A percentile compares a stretch with the other conserved stretches of the same genome.
phyloP scores from a whole-genome alignment of 2,888 invertebrate genomes.

The Ophioninae sp. region DNA sequence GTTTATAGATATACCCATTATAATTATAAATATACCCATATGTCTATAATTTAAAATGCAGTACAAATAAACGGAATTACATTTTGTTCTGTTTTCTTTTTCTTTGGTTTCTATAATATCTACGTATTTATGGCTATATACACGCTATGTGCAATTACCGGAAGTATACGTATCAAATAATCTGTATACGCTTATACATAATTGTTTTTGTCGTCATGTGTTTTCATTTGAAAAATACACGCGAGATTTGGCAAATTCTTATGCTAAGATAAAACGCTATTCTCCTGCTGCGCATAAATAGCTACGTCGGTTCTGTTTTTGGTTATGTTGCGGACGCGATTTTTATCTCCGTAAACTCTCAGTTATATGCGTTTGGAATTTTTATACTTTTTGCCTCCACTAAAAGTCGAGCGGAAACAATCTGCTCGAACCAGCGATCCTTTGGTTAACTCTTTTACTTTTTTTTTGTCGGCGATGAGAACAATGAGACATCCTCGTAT shows the following conservation, averaged over 20 bases:
- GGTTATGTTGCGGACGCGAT: conserved; percentile 48
- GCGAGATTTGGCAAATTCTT: conserved; percentile 46
- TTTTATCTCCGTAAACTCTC: neutral
- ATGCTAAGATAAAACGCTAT: conserved; percentile 38
- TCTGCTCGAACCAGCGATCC: conserved; percentile 25
- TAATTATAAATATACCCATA: conserved; percentile 32
- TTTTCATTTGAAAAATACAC: conserved; percentile 51
- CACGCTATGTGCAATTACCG: conserved; percentile 41
- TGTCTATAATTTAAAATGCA: conserved; percentile 63
- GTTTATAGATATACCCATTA: conserved; percentile 27
- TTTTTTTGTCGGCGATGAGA: conserved; percentile 53
- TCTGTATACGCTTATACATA: conserved; percentile 46
- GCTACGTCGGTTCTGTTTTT: conserved; percentile 12
- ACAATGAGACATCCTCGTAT: conserved; percentile 60
- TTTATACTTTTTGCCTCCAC: conserved; percentile 41
- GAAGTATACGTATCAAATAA: conserved; percentile 62
- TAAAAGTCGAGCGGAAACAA: conserved; percentile 29
- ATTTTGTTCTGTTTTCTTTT: conserved; percentile 34
- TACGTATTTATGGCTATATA: conserved; percentile 51
- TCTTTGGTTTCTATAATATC: conserved; percentile 54
- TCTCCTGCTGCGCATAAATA: conserved; percentile 43
- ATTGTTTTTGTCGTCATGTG: neutral
- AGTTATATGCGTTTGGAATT: conserved; percentile 20
- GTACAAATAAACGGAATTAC: conserved; percentile 61
- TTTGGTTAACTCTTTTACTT: conserved; percentile 17